Conservation (phyloP, 2,888 invertebrate species). For the Drosophila infuscata region DNA sequence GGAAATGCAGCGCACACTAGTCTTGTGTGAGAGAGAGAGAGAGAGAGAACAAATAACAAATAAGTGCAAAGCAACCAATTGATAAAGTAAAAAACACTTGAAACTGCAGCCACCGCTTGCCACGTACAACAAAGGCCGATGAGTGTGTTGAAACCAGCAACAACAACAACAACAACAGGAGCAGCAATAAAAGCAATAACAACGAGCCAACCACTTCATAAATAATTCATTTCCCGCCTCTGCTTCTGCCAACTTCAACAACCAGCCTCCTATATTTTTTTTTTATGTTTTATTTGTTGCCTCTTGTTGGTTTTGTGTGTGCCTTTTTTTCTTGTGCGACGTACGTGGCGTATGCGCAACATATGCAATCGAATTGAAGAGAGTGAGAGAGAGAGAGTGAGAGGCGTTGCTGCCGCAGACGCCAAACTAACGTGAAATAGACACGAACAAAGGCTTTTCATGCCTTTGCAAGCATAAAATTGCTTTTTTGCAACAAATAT, state of each 20-base stretch:
- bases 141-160: slow-evolving; percentile 54
- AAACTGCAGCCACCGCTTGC: slow-evolving; percentile 56
- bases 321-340: slow-evolving; percentile 37
- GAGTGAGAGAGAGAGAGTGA: slow-evolving; percentile 8
- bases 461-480: slow-evolving; percentile 82
- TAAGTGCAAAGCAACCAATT: slow-evolving; percentile 80
- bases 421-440: slow-evolving; percentile 83
- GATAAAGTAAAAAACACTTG: slow-evolving; percentile 77
- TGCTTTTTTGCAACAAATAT: slow-evolving; percentile 81
- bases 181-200: slow-evolving; percentile 58
- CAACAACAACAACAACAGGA: slow-evolving; percentile 38
- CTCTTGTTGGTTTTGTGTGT: slow-evolving; percentile 8
- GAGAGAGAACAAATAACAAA: slow-evolving; percentile 76
- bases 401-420: slow-evolving; percentile 61
- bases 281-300: slow-evolving; percentile 4
- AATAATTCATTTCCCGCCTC: slow-evolving; percentile 84
- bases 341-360: slow-evolving; percentile 77
- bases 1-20: slow-evolving; percentile 67
- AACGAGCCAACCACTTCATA: slow-evolving; percentile 83
- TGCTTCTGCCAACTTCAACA: slow-evolving; percentile 72
- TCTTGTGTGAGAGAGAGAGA: slow-evolving; percentile 33
- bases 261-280: slow-evolving; percentile 32
- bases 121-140: slow-evolving; percentile 69
- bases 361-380: slow-evolving; percentile 60
- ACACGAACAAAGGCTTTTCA: slow-evolving; percentile 82